phyloP scores from a whole-genome alignment of 1,140 invertebrate genomes.

The Scaptomyza graminum region DNA sequence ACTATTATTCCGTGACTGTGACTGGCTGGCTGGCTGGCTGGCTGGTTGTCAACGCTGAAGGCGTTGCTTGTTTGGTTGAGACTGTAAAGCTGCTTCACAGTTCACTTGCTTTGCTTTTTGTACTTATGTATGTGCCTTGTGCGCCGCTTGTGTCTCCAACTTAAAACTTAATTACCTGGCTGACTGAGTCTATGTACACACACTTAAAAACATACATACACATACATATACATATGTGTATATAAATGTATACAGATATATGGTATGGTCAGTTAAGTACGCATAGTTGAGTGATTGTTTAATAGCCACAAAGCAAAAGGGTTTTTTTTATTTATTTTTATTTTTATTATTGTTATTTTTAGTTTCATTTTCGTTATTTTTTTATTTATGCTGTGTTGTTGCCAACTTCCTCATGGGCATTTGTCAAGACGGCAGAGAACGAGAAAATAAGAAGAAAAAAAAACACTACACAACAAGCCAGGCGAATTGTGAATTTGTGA shows the following conservation, averaged over 20 bases:
- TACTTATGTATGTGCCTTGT: conserved; percentile 3
- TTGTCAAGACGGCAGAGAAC: background rate
- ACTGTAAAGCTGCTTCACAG: conserved; percentile 40
- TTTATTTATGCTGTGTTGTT: conserved; percentile 37
- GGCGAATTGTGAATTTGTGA: conserved; percentile 5
- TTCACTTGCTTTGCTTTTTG: conserved; percentile 39
- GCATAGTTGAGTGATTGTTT: conserved; percentile 51
- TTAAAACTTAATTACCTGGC: conserved; percentile 73
- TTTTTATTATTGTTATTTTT: conserved; percentile 27
- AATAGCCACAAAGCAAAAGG: conserved; percentile 39
- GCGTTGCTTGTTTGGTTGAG: background rate
- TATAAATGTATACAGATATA: background rate
- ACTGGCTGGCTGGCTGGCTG: conserved; percentile 14
- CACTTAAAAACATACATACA: conserved; percentile 27
- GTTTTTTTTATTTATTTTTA: conserved; percentile 1
- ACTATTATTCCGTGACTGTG: conserved; percentile 18
- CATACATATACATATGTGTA: background rate
- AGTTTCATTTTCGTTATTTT: conserved; percentile 19
- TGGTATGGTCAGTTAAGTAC: conserved; percentile 14
- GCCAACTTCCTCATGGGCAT: conserved; percentile 63
- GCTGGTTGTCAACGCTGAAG: conserved; percentile 15
- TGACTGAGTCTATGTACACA: conserved; percentile 40
- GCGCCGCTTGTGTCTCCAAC: conserved; percentile 31
- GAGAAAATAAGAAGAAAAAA: background rate
- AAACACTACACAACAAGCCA: conserved; percentile 13